phyloP scores from a whole-genome alignment of 2,797 vertebrate genomes.

The Enteromius viviparus region DNA sequence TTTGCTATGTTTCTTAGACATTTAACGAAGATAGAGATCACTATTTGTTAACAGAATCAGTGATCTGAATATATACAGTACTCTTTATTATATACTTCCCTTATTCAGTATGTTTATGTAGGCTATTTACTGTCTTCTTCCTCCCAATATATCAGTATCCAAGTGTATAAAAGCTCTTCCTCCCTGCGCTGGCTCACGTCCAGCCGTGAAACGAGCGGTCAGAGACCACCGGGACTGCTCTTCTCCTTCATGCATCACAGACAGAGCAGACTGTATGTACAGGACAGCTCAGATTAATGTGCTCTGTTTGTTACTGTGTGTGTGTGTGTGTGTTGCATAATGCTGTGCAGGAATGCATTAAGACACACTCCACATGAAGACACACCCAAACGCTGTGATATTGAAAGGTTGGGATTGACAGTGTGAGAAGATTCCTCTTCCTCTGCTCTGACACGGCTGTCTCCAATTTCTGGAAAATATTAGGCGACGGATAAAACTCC shows the following conservation, averaged over 20 bases:
- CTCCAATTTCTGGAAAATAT: conserved; percentile 53
- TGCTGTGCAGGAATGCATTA: conserved; percentile 4
- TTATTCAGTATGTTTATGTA: background rate
- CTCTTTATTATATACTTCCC: background rate
- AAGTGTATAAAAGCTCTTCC: background rate
- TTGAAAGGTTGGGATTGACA: background rate
- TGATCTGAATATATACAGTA: background rate
- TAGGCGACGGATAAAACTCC: conserved; percentile 36
- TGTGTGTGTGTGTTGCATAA: conserved; percentile 3
- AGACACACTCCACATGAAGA: background rate
- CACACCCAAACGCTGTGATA: background rate
- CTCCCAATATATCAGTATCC: background rate
- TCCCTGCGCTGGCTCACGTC: background rate
- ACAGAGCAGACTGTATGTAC: background rate
- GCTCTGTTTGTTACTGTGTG: background rate
- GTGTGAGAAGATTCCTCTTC: conserved; percentile 32
- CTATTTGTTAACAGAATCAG: background rate
- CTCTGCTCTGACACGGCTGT: conserved; percentile 26
- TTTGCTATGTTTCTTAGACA: conserved; percentile 33
- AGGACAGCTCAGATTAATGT: too few relatives aligned
- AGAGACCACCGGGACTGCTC: background rate
- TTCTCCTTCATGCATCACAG: background rate
- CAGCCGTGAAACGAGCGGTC: background rate
- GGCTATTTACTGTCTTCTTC: background rate
- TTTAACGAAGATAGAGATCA: background rate